Base-by-base conservation (phyloP, 2,888 invertebrate genomes). In the Rhagonycha fulva region DNA sequence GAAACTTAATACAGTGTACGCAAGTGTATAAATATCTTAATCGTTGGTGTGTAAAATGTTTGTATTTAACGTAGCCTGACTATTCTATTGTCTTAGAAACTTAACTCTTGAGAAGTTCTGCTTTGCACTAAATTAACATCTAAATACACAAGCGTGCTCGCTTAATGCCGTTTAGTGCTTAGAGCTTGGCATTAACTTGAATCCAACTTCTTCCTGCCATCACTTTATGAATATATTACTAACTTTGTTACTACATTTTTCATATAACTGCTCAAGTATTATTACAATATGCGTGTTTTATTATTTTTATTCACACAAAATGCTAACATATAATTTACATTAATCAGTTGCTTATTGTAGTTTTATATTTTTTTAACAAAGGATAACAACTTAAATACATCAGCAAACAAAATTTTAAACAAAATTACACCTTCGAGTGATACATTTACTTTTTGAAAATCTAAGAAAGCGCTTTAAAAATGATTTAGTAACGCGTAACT, bases 21-120 rank as follows among this genome's bases (percentile, higher is more conserved):
- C 60, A 75, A 71, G 68, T 75, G 71, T 76, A 47, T 47, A 47
- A 76, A 76, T 73, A 76, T 78, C 76, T 78, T 76, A 73, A 73
- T 85, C 86, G 86, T 83, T 85, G 80, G 85, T 83, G 87, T 87
- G 87, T 87, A 87, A 87, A 88, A 88, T 88, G 86, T 86, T 85
- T 85, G 87, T 86, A 86, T 88, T 88, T 88, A 87, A 87, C 85
- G 85, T 84, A 84, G 85, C 86, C 84, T 83, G 86, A 87, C 84
- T 85, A 14, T 85, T 70, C 85, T 84, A 87, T 87, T 87, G 87
- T 86, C 85, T 86, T 81, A 83, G 78, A 80, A 82, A 81, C 77
- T 80, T 76, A 81, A 84, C 84, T 85, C 85, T 84, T 86, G 86
- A 84, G 87, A 86, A 87, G 83, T 86, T 85, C 85, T 85, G 84